Conservation (phyloP, 2,888 invertebrate genomes). For the Patella pellucida region DNA sequence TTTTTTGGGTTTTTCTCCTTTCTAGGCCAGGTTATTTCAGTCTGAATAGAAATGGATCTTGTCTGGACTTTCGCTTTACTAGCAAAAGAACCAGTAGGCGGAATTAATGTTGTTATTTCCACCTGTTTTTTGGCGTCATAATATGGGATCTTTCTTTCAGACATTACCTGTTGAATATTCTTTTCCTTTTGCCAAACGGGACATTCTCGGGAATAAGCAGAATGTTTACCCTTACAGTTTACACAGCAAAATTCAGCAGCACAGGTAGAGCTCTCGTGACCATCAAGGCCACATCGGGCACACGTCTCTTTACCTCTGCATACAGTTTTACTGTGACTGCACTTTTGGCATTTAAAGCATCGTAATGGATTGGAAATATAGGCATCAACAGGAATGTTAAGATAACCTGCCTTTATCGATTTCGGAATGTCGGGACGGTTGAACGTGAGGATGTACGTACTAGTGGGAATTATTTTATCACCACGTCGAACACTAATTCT, state of each 20-base stretch:
- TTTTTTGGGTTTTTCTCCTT: no score
- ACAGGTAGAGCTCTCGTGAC: neutral
- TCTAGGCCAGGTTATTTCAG: no score
- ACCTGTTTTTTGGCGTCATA: neutral
- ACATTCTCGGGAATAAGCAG: neutral
- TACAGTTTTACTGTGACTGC: neutral
- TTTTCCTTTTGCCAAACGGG: neutral
- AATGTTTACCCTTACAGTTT: neutral
- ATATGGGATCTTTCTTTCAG: neutral
- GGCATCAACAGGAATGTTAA: neutral
- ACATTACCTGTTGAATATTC: neutral
- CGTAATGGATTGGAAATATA: neutral
- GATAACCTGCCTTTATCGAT: neutral
- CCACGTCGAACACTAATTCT: neutral
- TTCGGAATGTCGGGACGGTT: neutral
- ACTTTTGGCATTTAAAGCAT: neutral
- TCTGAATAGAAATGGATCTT: no score
- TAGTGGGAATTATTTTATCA: neutral
- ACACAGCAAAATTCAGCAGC: neutral
- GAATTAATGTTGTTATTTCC: neutral
- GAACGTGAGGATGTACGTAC: neutral
- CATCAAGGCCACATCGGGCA: neutral
- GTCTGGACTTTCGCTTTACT: no score
- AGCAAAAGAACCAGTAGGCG: no score
- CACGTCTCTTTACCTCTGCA: neutral